These are phyloP conservation scores for Meandrina meandrites DNA, from an alignment of 92 coral and sea anemone genomes.

Conservation along the genomic window DNA sequence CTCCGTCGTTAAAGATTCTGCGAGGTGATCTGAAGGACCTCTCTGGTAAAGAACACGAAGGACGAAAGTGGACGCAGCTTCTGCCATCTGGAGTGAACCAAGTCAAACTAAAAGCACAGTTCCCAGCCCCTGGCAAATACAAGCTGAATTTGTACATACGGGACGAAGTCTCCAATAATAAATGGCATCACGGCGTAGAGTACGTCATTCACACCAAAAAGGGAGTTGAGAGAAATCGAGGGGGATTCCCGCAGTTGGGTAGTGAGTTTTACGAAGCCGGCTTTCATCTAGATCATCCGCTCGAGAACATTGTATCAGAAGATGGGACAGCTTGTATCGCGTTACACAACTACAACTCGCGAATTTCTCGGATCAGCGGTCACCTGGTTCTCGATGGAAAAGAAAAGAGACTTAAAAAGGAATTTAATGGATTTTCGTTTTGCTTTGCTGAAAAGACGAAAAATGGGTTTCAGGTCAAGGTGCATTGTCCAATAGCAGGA, in stretches of 20 bases:
- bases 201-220: constrained; percentile 50
- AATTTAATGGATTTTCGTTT: constrained; percentile 35
- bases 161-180: constrained; percentile 19
- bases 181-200: constrained; percentile 61
- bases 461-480: constrained; percentile 47
- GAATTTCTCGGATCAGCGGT: constrained; percentile 50
- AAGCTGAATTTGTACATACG: constrained; percentile 62
- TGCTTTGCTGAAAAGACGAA: constrained; percentile 42
- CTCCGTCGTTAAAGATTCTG: constrained; percentile 59
- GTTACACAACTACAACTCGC: constrained; percentile 45
- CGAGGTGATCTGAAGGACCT: constrained; percentile 57
- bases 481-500: constrained; percentile 62
- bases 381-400: constrained; percentile 34
- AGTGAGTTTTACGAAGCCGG: constrained; percentile 56
- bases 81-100: constrained; percentile 65
- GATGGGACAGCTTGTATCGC: constrained; percentile 54
- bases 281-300: constrained; percentile 53
- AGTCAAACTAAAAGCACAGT: constrained; percentile 67
- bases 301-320: constrained; percentile 63
- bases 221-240: constrained; percentile 46
- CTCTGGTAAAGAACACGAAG: constrained; percentile 44
- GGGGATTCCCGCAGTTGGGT: constrained; percentile 72
- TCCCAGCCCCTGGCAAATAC: constrained; percentile 70
- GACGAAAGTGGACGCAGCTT: constrained; percentile 65
- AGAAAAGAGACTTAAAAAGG: constrained; percentile 18